Evolutionary conservation across 2,888 invertebrate species (phyloP).

Genomic region (Tipula vernalis): DNA sequence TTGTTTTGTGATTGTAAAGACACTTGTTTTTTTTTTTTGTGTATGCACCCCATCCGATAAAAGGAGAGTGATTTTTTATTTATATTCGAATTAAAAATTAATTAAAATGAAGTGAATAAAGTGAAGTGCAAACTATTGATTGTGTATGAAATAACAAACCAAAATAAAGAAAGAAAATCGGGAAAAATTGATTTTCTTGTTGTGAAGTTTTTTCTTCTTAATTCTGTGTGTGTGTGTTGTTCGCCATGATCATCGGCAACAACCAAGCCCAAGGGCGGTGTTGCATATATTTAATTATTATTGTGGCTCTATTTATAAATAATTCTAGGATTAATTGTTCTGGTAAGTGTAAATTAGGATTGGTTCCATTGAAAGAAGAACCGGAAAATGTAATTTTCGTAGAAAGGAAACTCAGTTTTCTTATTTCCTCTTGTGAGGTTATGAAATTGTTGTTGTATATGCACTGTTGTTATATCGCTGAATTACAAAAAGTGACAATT

Average conservation of each 20-base stretch:
- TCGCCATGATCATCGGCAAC: constrained; percentile 15
- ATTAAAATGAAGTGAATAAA: not conserved
- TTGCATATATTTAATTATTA: constrained; percentile 15
- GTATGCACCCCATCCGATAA: not conserved
- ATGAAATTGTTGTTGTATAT: not conserved
- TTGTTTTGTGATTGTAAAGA: constrained; percentile 6
- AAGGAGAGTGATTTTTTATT: not conserved
- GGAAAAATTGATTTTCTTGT: not conserved
- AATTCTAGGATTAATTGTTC: constrained; percentile 11
- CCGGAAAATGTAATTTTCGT: constrained; percentile 15
- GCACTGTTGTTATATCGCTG: not conserved
- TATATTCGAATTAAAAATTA: not conserved
- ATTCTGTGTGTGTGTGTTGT: not conserved
- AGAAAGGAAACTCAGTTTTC: not conserved
- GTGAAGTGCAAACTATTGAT: not conserved
- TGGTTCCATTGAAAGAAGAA: not conserved
- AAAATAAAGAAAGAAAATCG: not conserved
- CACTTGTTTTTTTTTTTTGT: not conserved
- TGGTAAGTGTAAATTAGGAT: constrained; percentile 14
- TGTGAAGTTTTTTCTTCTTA: not conserved
- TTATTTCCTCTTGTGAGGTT: not conserved
- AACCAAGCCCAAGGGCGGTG: constrained; percentile 18
- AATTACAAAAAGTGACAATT: not conserved
- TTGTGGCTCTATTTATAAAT: constrained; percentile 14
- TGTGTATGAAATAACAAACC: not conserved